Evolutionary conservation across 2,888 invertebrate species (phyloP).

Genomic region (Brachynemurus nebulosus): DNA sequence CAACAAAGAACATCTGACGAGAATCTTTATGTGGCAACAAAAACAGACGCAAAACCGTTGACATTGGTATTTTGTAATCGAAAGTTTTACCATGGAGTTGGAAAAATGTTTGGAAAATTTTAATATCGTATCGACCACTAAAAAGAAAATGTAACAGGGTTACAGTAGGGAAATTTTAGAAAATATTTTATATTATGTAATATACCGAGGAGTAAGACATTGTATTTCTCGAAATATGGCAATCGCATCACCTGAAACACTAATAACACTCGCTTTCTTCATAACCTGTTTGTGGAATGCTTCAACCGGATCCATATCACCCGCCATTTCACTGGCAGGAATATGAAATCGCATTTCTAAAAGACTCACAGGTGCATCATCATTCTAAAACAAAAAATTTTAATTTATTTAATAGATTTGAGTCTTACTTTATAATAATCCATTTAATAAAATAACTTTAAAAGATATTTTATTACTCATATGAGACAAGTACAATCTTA

Average conservation of each 20-base stretch:
- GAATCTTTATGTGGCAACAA: conserved; percentile 93
- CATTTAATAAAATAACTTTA: no score
- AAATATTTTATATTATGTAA: no score
- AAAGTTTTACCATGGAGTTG: conserved; percentile 97
- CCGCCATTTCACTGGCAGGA: conserved; percentile 75
- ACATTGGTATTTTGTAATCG: conserved; percentile 98
- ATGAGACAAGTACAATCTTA: no score
- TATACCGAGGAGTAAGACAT: conserved; percentile 90
- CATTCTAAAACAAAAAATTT: conserved; percentile 69
- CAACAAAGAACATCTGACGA: conserved; percentile 97
- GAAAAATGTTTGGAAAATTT: conserved; percentile 81
- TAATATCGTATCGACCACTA: conserved; percentile 94
- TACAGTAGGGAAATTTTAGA: not conserved
- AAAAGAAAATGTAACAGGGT: conserved; percentile 29
- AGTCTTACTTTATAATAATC: no score
- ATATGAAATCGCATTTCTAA: conserved; percentile 98
- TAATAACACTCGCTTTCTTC: conserved; percentile 95
- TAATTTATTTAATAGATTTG: no score
- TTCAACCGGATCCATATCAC: conserved; percentile 85
- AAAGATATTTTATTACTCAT: no score
- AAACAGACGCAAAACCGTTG: conserved; percentile 87
- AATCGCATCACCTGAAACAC: conserved; percentile 94
- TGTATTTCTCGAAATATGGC: conserved; percentile 94
- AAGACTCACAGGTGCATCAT: conserved; percentile 92
- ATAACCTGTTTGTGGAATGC: conserved; percentile 95